Evolutionary conservation across 2,113 vertebrate genomes (phyloP).

Genomic region (Formicarius rufipectus): DNA sequence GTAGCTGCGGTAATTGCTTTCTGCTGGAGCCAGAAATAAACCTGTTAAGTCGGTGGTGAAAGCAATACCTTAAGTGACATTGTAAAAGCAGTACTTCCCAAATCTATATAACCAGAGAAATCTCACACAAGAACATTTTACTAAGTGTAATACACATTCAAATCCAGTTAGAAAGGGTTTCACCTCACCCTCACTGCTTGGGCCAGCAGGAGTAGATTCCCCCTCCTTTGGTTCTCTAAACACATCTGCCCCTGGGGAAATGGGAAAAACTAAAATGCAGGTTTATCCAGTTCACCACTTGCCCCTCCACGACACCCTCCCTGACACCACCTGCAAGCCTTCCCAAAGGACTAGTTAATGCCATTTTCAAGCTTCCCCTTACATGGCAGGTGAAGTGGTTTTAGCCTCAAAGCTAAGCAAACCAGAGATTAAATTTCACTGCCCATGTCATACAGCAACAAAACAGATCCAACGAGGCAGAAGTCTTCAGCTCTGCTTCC

Average conservation of each 20-base stretch:
- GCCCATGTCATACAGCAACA: background rate
- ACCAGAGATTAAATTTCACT: background rate
- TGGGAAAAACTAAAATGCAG: background rate
- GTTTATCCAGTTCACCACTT: background rate
- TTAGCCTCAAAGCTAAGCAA: background rate
- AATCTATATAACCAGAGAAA: background rate
- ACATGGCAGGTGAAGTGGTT: background rate
- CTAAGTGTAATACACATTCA: background rate
- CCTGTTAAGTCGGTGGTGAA: slow-evolving; percentile 21
- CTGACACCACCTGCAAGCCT: background rate
- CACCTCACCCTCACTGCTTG: background rate
- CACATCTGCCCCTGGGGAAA: background rate
- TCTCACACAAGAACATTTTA: background rate
- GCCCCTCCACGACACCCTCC: too few relatives aligned
- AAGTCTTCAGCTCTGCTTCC: background rate
- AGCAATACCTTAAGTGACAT: background rate
- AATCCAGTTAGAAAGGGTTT: background rate
- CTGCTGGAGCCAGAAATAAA: slow-evolving; percentile 44
- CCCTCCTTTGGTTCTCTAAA: background rate
- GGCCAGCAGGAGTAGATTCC: background rate
- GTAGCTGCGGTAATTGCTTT: slow-evolving; percentile 40
- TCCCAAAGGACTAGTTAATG: background rate
- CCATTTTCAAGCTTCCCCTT: background rate
- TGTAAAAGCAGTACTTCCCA: background rate
- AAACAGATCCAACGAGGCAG: background rate